Evolutionary conservation across 2,113 vertebrate species (phyloP), one percentile per base, ranked within the genome.

Genomic region (Plecotus auritus): DNA sequence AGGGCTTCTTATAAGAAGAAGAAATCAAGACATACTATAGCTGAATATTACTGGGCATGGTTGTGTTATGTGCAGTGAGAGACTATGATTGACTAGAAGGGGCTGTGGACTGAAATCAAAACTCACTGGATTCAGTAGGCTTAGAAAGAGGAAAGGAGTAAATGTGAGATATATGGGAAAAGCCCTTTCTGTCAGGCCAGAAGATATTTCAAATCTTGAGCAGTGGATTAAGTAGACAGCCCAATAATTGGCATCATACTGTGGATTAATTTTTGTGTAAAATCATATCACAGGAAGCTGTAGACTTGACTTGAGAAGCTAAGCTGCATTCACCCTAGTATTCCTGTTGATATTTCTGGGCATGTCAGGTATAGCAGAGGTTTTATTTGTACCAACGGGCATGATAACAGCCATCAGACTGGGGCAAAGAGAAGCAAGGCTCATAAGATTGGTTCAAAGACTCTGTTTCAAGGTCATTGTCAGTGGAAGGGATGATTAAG

Each of bases 21-120:
- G 17, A 91, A 74, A 76, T 56, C 47, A 80, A 95, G 81, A 89
- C n/a, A 14, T 40, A n/a, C 42, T 42, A 59, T 28, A 84, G 56
- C 85, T 91, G 59, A 93, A 45, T 90, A 83, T 93, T 90, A 82
- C 37, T 72, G 37, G 37, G n/a, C 64, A 42, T 91, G 74, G 14
- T 67, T 87, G 47, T 93, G 13, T 72, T 91, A 80, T 59, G n/a
- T 35, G 14, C 5, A 30, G 45, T 61, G 47, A 94, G 49, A 64
- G 35, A 70, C 28, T 90, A 6, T 88, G 66, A 95, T 26, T 84
- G 85, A n/a, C 66, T 80, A 47, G 22, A 92, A 91, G 35, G 35
- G 37, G 30, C 51, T 88, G 32, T 91, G 42, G 47, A 56, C 78
- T 88, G 47, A 87, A 94, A 72, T 77, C 30, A 83, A 82, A 85